These are phyloP conservation scores for Scylla paramamosain DNA, from an alignment of 1,140 invertebrate genomes.

Conservation along the genomic window DNA sequence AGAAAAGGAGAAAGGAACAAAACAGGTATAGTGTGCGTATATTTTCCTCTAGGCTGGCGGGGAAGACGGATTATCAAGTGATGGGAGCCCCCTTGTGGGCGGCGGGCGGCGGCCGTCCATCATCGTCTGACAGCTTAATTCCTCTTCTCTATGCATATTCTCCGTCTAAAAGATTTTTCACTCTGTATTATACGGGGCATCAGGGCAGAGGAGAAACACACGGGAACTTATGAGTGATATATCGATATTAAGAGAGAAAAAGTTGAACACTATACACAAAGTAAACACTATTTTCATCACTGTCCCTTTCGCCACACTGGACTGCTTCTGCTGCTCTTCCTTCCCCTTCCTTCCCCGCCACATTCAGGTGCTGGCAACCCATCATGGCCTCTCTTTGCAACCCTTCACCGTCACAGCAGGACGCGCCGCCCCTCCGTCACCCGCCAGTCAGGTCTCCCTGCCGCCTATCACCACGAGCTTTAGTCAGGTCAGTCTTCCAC, in stretches of 20 bases:
- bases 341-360: not conserved
- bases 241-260: too few relatives aligned
- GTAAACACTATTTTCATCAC: too few relatives aligned
- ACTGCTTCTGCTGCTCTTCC: too few relatives aligned
- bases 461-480: not conserved
- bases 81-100: not conserved
- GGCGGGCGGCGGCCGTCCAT: not conserved
- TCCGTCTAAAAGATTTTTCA: not conserved
- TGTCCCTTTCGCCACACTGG: too few relatives aligned
- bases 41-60: not conserved
- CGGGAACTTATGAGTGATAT: too few relatives aligned
- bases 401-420: not conserved
- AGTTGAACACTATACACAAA: too few relatives aligned
- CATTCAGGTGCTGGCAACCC: not conserved
- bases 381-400: not conserved
- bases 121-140: conserved; percentile 10
- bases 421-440: not conserved
- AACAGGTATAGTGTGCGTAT: not conserved
- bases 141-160: conserved; percentile 4
- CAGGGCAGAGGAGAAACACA: not conserved
- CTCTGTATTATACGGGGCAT: not conserved
- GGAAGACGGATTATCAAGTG: not conserved
- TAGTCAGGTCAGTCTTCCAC: not conserved
- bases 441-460: not conserved
- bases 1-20: not conserved